Evolutionary conservation across 2,113 vertebrate genomes (phyloP), one percentile per base, ranked within the genome.

Genomic region (Hirundichthys speculiger): DNA sequence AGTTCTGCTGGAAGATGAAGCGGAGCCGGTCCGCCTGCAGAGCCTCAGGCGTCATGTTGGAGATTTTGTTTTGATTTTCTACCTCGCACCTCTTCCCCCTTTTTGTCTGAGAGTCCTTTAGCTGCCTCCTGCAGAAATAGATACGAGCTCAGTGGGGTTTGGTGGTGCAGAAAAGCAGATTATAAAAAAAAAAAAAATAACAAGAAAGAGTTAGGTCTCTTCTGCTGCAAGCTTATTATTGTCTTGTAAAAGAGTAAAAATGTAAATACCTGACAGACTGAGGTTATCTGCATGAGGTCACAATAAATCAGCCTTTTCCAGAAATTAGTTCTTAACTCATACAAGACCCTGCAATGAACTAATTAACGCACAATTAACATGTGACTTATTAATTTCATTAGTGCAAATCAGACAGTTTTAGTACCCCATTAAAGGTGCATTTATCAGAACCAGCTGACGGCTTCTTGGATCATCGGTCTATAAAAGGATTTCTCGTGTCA

Each of bases 121-220:
- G n/a, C 64, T 53, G 63, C 64, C 30, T 68, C 79, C 64, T 76
- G 69, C 78, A 83, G 77, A 68, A 85, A 85, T 79, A 88, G 83
- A 83, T 59, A 60, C 38, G 12, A 66, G 75, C 75, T 83, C 82
- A 48, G 62, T 79, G 55, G 68, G 71, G 77, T 64, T 85, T 77
- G 73, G 56, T 22, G 65, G 42, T 30, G 67, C 60, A 25, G 60
- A 39, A 52, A 79, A 74, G 54, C 42, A 30, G 49, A 68, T 75
- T 47, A 79, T 83, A 52, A 76, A 49, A 68, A 74, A 69, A 68
- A 74, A 69, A 15, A 68, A 70, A 38, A 34, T 7, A 34, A 34
- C 30, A 53, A 30, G 54, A 30, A 50, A 73, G 24, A 72, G 64
- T n/a, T 14, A 13, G 24, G 14, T 12, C 25, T 48, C 43, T 21